Percentiles rank a stretch among this genome's conserved stretches.
Conservation (phyloP, 2,113 vertebrate species). For the Labeo rohita region DNA sequence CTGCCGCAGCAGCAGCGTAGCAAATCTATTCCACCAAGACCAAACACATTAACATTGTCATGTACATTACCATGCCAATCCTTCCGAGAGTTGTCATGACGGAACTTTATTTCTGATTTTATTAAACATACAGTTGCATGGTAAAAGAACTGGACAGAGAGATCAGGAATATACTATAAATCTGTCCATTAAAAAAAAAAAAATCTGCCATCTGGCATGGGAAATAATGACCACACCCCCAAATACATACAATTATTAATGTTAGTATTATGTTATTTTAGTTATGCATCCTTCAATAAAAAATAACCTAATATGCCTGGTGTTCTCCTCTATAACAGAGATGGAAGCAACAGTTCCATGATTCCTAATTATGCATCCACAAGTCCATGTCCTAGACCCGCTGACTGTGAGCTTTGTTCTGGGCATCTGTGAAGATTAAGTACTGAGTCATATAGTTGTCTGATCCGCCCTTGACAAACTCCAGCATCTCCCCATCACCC, state of each 20-base stretch:
- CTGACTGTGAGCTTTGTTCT: conserved; percentile 45
- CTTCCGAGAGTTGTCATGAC: too few relatives aligned
- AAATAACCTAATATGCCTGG: too few relatives aligned
- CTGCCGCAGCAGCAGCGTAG: too few relatives aligned
- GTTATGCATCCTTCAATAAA: too few relatives aligned
- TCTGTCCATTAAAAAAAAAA: neutral
- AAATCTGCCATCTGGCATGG: too few relatives aligned
- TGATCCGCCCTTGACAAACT: conserved; percentile 42
- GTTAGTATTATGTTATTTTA: neutral
- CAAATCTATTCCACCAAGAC: too few relatives aligned
- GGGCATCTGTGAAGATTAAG: conserved; percentile 43
- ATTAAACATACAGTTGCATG: neutral
- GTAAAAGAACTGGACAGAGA: neutral
- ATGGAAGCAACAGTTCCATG: neutral
- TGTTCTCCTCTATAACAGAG: neutral
- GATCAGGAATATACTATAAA: neutral
- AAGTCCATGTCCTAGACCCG: conserved; percentile 42
- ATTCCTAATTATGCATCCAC: conserved; percentile 49
- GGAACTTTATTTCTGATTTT: neutral
- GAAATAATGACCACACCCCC: too few relatives aligned
- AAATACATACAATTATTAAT: too few relatives aligned
- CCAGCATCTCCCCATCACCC: conserved; percentile 52
- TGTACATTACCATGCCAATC: too few relatives aligned
- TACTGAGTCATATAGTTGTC: conserved; percentile 42
- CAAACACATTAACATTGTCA: too few relatives aligned